Percentiles rank a stretch among this genome's conserved stretches.
Conservation (phyloP, 2,888 invertebrate species). For the Kryphioiulus occultus region DNA sequence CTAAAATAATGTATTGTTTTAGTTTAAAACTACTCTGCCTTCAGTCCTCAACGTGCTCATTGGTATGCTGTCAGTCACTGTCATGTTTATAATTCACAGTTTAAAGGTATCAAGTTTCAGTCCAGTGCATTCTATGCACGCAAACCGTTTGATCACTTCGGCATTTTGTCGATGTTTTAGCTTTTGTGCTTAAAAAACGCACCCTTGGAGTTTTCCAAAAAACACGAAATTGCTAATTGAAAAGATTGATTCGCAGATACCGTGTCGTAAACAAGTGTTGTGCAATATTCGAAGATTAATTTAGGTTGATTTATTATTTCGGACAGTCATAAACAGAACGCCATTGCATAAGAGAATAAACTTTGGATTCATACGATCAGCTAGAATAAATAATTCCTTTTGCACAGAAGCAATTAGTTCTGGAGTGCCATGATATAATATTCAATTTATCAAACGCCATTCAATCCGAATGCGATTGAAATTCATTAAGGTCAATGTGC, state of each 20-base stretch:
- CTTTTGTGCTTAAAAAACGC: not conserved
- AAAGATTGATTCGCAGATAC: not conserved
- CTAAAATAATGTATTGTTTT: too few relatives aligned
- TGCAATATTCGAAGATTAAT: not conserved
- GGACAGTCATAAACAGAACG: not conserved
- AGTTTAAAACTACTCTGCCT: too few relatives aligned
- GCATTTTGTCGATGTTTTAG: not conserved
- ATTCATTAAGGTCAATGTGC: constrained; percentile 30
- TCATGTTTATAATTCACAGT: not conserved
- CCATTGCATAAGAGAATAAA: not conserved
- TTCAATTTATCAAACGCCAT: not conserved
- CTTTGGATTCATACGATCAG: not conserved
- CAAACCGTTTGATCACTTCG: not conserved
- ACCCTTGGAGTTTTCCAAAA: not conserved
- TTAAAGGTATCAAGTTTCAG: not conserved
- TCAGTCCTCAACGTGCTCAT: too few relatives aligned
- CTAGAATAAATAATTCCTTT: not conserved
- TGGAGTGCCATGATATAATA: not conserved
- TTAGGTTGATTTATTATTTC: not conserved
- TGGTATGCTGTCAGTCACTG: not conserved
- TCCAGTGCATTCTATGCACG: not conserved
- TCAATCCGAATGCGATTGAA: not conserved
- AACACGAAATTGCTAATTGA: not conserved
- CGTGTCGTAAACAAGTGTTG: not conserved
- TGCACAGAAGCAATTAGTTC: not conserved